Percentiles rank a stretch among this genome's conserved stretches.
phyloP scores from a whole-genome alignment of 2,888 invertebrate species.

The Tipula unca region DNA sequence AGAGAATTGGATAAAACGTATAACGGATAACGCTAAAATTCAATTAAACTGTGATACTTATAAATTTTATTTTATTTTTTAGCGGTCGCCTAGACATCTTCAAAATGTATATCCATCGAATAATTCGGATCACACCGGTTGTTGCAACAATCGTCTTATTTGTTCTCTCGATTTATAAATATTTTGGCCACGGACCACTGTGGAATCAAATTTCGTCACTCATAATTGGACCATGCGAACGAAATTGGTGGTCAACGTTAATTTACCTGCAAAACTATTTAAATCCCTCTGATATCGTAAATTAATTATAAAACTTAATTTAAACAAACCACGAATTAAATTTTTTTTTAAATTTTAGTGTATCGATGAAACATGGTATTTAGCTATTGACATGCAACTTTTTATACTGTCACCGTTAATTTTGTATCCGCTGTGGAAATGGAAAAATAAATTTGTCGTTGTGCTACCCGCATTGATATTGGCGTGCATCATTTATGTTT shows the following conservation, averaged over 20 bases:
- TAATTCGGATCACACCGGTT: not conserved
- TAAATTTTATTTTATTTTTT: not conserved
- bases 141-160: not conserved
- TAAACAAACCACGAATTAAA: not conserved
- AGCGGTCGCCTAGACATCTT: conserved; percentile 32
- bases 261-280: conserved; percentile 37
- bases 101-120: not conserved
- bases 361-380: conserved; percentile 41
- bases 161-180: not conserved
- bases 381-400: conserved; percentile 45
- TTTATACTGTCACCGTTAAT: conserved; percentile 42
- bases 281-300: conserved; percentile 30
- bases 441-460: not conserved
- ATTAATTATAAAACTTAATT: conserved; percentile 25
- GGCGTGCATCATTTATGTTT: not conserved
- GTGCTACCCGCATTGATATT: not conserved
- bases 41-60: too few relatives aligned
- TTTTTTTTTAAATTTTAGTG: conserved; percentile 34
- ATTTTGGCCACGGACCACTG: not conserved
- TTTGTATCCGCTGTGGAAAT: conserved; percentile 33
- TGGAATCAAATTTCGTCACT: conserved; percentile 34
- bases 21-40: too few relatives aligned
- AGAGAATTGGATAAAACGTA: conserved; percentile 27
- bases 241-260: conserved; percentile 36
- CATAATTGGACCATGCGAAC: conserved; percentile 27